Base-by-base conservation (phyloP, 2,113 vertebrate genomes). In the Dromas ardeola region DNA sequence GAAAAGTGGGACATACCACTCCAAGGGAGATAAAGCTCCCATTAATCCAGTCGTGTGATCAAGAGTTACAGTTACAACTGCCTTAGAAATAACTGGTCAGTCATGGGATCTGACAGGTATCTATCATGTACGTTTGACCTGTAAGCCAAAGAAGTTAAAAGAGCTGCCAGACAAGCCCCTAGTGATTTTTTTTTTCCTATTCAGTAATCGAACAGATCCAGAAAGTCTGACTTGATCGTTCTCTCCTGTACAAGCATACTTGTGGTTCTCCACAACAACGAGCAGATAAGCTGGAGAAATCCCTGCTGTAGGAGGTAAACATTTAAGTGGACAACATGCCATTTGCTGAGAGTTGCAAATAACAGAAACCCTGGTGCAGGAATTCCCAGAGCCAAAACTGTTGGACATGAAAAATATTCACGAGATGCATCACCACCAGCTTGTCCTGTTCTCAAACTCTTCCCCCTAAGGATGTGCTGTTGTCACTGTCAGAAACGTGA, bases 401-500 rank as follows among this genome's bases (percentile, higher is more conserved):
- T 0, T 38, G 52, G 62, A 42, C 43, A 23, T 11, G 9, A 83
- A 55, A 72, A 72, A 38, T 15, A 47, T 16, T 69, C 7, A n/a
- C 1, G 2, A 86, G 61, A 50, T 25, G 13, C 26, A 90, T 15
- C 30, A 36, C 52, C 43, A 63, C 74, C 79, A 29, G 42, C 38
- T 43, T 73, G 62, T n/a, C 56, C n/a, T 80, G 40, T 20, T 69
- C 59, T 65, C 36, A 27, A 36, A 26, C 34, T 78, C 53, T 22
- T 30, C 6, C 25, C 5, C 1, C 2, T 25, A 42, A 52, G 23
- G 38, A 67, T 0, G 0, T 14, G 47, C 34, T 56, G 45, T 30
- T 71, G 52, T 9, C 58, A 34, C n/a, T 38, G 20, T 0, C 26
- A 34, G n/a, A 50, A 71, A 38, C 0, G 1, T 5, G 22, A 59